Conservation (phyloP, 2,888 invertebrate genomes). For the Diplazon laetatorius region DNA sequence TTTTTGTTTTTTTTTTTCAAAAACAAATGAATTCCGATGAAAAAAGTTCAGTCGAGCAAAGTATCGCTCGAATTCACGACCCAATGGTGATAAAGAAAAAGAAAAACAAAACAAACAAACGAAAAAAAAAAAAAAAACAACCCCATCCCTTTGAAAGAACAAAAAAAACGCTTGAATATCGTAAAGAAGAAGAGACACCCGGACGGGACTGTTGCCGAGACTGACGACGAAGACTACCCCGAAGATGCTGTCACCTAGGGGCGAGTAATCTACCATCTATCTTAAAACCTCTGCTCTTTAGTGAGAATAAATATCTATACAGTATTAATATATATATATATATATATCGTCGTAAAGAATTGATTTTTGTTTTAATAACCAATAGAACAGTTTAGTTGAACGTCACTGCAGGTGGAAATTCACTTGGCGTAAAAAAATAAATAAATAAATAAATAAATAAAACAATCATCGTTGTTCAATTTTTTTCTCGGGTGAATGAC, state of each 20-base stretch:
- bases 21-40: not conserved
- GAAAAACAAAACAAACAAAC: conserved; percentile 33
- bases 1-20: not conserved
- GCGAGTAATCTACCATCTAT: conserved; percentile 82
- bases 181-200: conserved; percentile 75
- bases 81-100: conserved; percentile 32
- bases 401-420: conserved; percentile 71
- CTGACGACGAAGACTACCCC: conserved; percentile 79
- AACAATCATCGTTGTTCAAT: no score
- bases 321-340: no score
- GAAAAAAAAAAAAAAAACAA: conserved; percentile 15
- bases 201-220: conserved; percentile 77
- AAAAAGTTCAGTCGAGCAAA: conserved; percentile 32
- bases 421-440: not conserved
- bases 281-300: conserved; percentile 80
- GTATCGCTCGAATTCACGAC: conserved; percentile 45
- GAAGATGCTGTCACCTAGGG: conserved; percentile 81
- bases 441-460: no score
- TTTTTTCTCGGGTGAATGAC: no score
- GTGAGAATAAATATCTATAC: no score
- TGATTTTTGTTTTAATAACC: conserved; percentile 74
- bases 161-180: conserved; percentile 69
- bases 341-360: conserved; percentile 73
- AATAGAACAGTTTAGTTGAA: conserved; percentile 68
- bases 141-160: conserved; percentile 43